These are phyloP conservation scores for Drosophila biarmipes DNA, from an alignment of 1,140 invertebrate genomes.

Conservation along the genomic window DNA sequence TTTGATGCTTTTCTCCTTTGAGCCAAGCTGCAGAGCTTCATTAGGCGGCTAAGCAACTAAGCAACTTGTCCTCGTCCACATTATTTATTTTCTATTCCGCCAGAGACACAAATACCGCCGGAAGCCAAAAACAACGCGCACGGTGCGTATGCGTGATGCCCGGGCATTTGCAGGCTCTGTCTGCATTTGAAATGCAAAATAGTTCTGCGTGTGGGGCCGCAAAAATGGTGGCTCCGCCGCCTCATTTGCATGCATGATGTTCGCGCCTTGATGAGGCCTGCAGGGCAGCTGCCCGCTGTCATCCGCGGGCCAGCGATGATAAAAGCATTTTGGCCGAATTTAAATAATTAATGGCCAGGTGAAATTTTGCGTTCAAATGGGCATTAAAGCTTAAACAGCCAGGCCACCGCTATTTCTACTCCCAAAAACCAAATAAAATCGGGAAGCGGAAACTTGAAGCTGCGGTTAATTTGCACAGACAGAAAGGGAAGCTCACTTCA, in stretches of 20 bases:
- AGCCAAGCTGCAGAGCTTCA: constrained; percentile 43
- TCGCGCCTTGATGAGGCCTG: constrained; percentile 60
- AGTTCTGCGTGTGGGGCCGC: constrained; percentile 49
- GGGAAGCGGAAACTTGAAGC: constrained; percentile 14
- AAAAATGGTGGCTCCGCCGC: constrained; percentile 48
- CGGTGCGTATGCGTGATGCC: constrained; percentile 65
- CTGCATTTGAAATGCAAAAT: constrained; percentile 79
- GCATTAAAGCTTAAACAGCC: constrained; percentile 41
- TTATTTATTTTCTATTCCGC: constrained; percentile 74
- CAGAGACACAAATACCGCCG: constrained; percentile 28
- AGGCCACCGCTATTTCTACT: not conserved
- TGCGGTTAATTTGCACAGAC: constrained; percentile 33
- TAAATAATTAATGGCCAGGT: constrained; percentile 61
- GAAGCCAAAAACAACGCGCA: constrained; percentile 43
- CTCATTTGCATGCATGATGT: constrained; percentile 74
- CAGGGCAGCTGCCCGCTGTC: constrained; percentile 33
- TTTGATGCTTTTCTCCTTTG: constrained; percentile 51
- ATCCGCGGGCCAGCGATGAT: constrained; percentile 38
- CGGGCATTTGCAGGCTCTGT: constrained; percentile 7
- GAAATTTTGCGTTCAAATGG: constrained; percentile 42
- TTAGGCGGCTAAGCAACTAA: constrained; percentile 40
- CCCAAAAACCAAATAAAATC: not conserved
- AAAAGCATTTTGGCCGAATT: constrained; percentile 57
- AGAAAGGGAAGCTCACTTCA: not conserved
- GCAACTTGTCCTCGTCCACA: constrained; percentile 35